Percentiles rank a stretch among this genome's conserved stretches.
Conservation (phyloP, 2,113 vertebrate genomes). For the Oncorhynchus clarkii region DNA sequence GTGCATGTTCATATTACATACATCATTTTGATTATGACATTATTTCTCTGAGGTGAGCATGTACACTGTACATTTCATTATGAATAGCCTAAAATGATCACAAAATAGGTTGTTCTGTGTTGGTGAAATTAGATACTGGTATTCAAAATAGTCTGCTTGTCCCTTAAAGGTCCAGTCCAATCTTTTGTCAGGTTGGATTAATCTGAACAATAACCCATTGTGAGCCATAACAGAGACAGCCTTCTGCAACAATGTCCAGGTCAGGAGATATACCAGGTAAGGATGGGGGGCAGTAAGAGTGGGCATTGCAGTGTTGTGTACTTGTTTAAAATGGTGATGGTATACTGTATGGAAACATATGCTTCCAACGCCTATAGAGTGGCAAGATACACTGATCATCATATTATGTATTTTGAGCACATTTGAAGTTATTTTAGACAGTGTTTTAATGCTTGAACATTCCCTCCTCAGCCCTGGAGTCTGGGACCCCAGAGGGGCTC, state of each 20-base stretch:
- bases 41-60: no score
- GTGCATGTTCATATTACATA: no score
- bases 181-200: slow-evolving; percentile 12
- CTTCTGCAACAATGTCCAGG: slow-evolving; percentile 23
- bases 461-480: neutral
- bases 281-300: neutral
- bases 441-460: no score
- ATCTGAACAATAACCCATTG: no score
- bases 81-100: no score
- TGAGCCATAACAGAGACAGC: no score
- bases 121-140: no score
- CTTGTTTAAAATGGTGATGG: neutral
- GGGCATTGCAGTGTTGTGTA: neutral
- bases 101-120: no score
- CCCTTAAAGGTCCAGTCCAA: neutral
- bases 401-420: no score
- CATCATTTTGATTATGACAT: no score
- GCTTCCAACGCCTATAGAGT: neutral
- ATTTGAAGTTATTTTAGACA: no score
- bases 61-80: no score
- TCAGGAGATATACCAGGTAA: slow-evolving; percentile 53
- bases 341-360: neutral
- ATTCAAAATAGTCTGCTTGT: neutral
- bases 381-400: neutral
- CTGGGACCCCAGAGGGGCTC: neutral